phyloP scores from a whole-genome alignment of 2,888 invertebrate genomes.

The Dinocampus coccinellae region DNA sequence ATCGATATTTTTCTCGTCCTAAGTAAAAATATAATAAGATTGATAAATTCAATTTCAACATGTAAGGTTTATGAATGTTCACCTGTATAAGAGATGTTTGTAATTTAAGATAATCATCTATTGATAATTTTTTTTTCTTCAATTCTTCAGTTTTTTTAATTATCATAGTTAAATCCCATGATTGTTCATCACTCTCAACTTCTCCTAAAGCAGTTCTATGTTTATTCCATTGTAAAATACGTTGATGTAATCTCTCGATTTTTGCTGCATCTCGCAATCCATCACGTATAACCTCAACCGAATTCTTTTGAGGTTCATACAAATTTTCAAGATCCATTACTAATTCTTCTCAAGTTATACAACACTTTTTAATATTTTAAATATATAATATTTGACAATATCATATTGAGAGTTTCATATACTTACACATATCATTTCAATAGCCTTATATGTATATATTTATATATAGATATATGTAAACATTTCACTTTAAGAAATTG shows the following conservation, averaged over 20 bases:
- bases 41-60: conserved; percentile 3
- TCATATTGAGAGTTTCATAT: too few species aligned
- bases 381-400: too few species aligned
- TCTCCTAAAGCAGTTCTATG: conserved; percentile 54
- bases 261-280: conserved; percentile 48
- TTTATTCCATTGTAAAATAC: conserved; percentile 49
- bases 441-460: too few species aligned
- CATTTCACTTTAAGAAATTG: too few species aligned
- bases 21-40: conserved; percentile 30
- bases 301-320: not conserved
- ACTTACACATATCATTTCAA: too few species aligned
- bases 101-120: conserved; percentile 56
- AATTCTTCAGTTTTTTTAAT: conserved; percentile 49
- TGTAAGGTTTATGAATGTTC: conserved; percentile 14
- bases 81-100: conserved; percentile 64
- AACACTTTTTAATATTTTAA: not conserved
- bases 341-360: not conserved
- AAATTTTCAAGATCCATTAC: not conserved
- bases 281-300: conserved; percentile 50
- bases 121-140: conserved; percentile 52
- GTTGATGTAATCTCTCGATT: conserved; percentile 52
- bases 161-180: conserved; percentile 50
- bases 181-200: conserved; percentile 23
- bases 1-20: conserved; percentile 67
- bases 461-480: too few species aligned